phyloP scores from a whole-genome alignment of 2,113 vertebrate genomes.

The Thermophis baileyi region DNA sequence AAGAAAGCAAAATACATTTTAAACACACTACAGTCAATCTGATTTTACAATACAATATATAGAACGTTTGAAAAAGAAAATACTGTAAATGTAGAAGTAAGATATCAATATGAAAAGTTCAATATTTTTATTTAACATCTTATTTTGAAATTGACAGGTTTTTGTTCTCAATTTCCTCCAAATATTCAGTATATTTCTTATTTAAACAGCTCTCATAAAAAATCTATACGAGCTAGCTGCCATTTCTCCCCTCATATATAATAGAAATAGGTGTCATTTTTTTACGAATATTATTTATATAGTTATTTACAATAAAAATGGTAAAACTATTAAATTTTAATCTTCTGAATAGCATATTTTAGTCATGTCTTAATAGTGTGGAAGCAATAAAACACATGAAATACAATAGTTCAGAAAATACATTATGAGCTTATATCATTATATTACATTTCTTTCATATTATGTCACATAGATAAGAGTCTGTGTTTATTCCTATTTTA shows the following conservation, averaged over 20 bases:
- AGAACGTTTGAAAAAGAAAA: constrained; percentile 52
- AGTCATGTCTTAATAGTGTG: constrained; percentile 62
- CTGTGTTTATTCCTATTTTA: constrained; percentile 32
- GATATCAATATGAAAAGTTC: constrained; percentile 61
- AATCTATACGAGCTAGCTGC: constrained; percentile 43
- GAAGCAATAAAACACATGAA: constrained; percentile 44
- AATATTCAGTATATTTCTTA: constrained; percentile 59
- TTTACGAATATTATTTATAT: constrained; percentile 36
- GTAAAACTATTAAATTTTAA: constrained; percentile 42
- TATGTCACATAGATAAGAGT: constrained; percentile 37
- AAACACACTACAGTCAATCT: constrained; percentile 43
- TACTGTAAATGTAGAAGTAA: constrained; percentile 61
- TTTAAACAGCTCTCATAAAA: constrained; percentile 52
- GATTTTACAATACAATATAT: constrained; percentile 52
- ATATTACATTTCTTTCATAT: constrained; percentile 21
- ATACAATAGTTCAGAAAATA: constrained; percentile 41
- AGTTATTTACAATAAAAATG: constrained; percentile 54
- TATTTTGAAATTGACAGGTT: constrained; percentile 52
- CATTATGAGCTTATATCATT: constrained; percentile 35
- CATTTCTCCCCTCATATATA: constrained; percentile 42
- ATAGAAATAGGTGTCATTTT: constrained; percentile 34
- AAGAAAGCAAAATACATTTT: constrained; percentile 22
- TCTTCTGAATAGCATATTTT: constrained; percentile 26
- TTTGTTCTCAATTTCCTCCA: constrained; percentile 37
- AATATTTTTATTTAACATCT: constrained; percentile 38